phyloP scores from a whole-genome alignment of 2,888 invertebrate species.

The Amphiduros pacificus region DNA sequence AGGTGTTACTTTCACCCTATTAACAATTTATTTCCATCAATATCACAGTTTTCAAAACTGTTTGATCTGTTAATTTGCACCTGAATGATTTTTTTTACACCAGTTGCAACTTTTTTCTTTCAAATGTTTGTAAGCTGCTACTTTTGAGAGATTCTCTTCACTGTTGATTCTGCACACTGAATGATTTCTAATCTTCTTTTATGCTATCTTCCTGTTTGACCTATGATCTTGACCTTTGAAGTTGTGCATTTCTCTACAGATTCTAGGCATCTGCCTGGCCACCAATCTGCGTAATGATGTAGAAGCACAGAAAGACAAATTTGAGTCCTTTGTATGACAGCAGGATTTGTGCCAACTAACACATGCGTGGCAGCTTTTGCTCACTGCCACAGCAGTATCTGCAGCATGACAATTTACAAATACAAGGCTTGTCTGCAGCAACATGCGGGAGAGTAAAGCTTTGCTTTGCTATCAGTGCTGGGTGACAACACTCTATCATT shows the following conservation, averaged over 20 bases:
- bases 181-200: not conserved
- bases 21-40: too few relatives aligned
- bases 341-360: too few relatives aligned
- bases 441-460: too few relatives aligned
- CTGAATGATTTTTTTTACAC: not conserved
- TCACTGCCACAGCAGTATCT: too few relatives aligned
- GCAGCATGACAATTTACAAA: too few relatives aligned
- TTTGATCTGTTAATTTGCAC: too few relatives aligned
- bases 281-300: constrained; percentile 16
- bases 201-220: not conserved
- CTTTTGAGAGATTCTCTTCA: not conserved
- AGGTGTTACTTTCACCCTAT: too few relatives aligned
- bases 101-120: not conserved
- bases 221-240: not conserved
- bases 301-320: constrained; percentile 11
- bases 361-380: too few relatives aligned
- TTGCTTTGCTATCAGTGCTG: too few relatives aligned
- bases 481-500: too few relatives aligned
- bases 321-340: constrained; percentile 14
- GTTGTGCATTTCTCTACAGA: constrained; percentile 1
- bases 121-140: not conserved
- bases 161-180: constrained; percentile 62
- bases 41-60: too few relatives aligned
- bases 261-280: constrained; percentile 18
- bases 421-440: too few relatives aligned